A percentile compares a stretch with the other conserved stretches of the same genome.
Evolutionary conservation across 1,140 invertebrate genomes (phyloP).

Genomic region (Drosophila navojoa): DNA sequence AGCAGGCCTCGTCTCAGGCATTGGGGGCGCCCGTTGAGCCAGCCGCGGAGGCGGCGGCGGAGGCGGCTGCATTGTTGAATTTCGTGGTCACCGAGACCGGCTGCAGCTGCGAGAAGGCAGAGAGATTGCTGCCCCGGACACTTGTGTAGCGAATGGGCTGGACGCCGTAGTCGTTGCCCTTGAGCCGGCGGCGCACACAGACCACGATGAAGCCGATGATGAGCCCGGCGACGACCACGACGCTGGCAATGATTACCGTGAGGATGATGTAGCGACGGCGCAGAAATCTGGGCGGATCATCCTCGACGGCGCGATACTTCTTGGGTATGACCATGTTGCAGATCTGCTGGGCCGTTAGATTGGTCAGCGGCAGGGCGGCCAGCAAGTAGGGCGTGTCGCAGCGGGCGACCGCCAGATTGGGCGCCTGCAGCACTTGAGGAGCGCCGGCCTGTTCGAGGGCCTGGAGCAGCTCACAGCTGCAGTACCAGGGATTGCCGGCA

Average conservation of each 20-base stretch:
- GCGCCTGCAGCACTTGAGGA: slow-evolving; percentile 28
- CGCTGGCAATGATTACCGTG: slow-evolving; percentile 70
- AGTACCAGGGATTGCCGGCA: slow-evolving; percentile 86
- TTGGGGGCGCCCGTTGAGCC: slow-evolving; percentile 42
- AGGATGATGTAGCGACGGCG: slow-evolving; percentile 75
- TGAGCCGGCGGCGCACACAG: slow-evolving; percentile 70
- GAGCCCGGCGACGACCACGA: slow-evolving; percentile 74
- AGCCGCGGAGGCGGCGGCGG: slow-evolving; percentile 19
- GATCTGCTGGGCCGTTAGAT: slow-evolving; percentile 64
- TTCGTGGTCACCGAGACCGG: slow-evolving; percentile 64
- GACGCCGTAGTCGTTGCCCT: slow-evolving; percentile 76
- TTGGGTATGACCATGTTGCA: slow-evolving; percentile 74
- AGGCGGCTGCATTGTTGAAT: slow-evolving; percentile 52
- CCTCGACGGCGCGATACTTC: slow-evolving; percentile 67
- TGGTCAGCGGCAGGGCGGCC: slow-evolving; percentile 58
- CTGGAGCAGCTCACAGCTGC: slow-evolving; percentile 85
- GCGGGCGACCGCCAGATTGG: slow-evolving; percentile 40
- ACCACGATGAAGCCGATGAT: slow-evolving; percentile 76
- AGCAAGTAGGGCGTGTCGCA: slow-evolving; percentile 75
- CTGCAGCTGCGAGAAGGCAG: slow-evolving; percentile 68
- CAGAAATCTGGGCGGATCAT: slow-evolving; percentile 77
- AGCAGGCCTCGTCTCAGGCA: slow-evolving; percentile 40
- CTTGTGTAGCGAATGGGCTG: slow-evolving; percentile 82
- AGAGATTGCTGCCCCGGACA: slow-evolving; percentile 78
- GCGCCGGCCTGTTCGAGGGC: slow-evolving; percentile 54